Conservation (phyloP, 37 sponge, comb jelly and placozoan genomes). For the Crambe crambe region DNA sequence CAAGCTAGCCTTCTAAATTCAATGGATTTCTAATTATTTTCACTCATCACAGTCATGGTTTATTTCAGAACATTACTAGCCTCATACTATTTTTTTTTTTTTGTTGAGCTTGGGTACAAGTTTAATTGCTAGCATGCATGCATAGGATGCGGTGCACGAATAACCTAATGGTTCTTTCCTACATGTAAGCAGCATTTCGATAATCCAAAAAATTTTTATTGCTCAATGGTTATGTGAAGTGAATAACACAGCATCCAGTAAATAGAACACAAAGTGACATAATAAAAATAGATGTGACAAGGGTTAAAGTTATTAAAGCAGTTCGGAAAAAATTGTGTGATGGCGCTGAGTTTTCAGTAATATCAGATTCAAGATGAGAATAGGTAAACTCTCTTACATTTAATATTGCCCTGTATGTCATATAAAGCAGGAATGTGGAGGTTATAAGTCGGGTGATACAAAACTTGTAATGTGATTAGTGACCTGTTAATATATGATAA, state of each 20-base stretch:
- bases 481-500: not conserved
- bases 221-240: conserved; percentile 24
- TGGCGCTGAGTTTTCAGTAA: not conserved
- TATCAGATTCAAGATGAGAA: not conserved
- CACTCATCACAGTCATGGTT: too few relatives aligned
- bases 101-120: too few relatives aligned
- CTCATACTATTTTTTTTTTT: too few relatives aligned
- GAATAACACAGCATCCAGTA: conserved; percentile 18
- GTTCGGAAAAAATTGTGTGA: conserved; percentile 29
- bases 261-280: conserved; percentile 24
- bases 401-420: not conserved
- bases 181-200: too few relatives aligned
- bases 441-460: not conserved
- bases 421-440: not conserved
- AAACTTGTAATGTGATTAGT: too few relatives aligned
- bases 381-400: not conserved
- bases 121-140: too few relatives aligned
- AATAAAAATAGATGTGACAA: conserved; percentile 12
- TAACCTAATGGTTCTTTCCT: too few relatives aligned
- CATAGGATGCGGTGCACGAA: too few relatives aligned
- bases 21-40: too few relatives aligned
- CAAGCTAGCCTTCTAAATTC: too few relatives aligned
- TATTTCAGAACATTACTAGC: too few relatives aligned
- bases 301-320: conserved; percentile 19
- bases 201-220: too few relatives aligned